Base-by-base conservation (phyloP, 2,113 vertebrate genomes). In the Myiozetetes cayanensis region DNA sequence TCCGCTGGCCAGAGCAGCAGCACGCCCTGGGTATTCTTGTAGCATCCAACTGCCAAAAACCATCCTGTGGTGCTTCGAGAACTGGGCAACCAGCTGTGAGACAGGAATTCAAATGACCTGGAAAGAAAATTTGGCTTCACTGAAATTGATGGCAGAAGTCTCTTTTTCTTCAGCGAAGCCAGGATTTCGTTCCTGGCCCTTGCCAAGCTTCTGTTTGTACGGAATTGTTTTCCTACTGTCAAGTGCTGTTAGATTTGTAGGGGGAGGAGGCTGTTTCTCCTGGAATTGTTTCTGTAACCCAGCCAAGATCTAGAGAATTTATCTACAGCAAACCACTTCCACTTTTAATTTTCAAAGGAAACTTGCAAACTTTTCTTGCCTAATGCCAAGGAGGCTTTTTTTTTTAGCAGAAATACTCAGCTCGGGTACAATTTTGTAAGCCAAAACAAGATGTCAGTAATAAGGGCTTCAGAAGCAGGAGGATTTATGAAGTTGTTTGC, bases 71-170 rank as follows among this genome's bases (percentile, higher is more conserved):
- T 65, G 58, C 73, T 68, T 52, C 55, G 31, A 44, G 68, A 78
- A 27, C 65, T 72, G 84, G 47, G 72, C 70, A 81, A 6, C 74
- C 91, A 95, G 77, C 89, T 95, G 84, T 52, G 84, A 89, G 84
- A 92, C 85, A 72, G 73, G 89, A 31, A 78, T 73, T 91, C 80
- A 75, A 43, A 61, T 70, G 44, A 31, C 67, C 79, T 84, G 79
- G 86, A 93, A 79, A 61, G 77, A 46, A 85, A 72, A 70, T 61
- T 56, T 85, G 93, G 84, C 93, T 87, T 41, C 62, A 5, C 46
- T 87, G 70, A 76, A 82, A 75, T 70, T 1, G 6, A 41, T 85
- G 66, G 65, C 52, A 72, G 66, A 78, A 87, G 20, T 56, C 19
- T 82, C 80, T 58, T 90, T 70, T 63, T 44, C 66, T 85, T 85